These are phyloP conservation scores for Lochmaea capreae DNA, from an alignment of 2,888 invertebrate genomes.

Conservation along the genomic window DNA sequence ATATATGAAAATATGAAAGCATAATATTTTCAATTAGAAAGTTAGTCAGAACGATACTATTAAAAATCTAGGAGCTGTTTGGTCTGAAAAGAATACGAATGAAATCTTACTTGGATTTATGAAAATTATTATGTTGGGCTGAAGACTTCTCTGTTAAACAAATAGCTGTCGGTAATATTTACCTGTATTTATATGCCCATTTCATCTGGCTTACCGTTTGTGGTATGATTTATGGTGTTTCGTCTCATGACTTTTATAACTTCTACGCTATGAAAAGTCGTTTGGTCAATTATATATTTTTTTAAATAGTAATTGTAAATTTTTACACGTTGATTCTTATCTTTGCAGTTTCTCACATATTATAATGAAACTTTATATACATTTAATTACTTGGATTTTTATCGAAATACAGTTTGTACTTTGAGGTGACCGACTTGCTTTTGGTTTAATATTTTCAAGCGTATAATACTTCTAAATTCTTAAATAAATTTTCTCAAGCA, in stretches of 20 bases:
- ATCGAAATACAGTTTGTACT: too few species aligned
- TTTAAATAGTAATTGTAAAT: slow-evolving; percentile 28
- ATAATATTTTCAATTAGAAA: too few species aligned
- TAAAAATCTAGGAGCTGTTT: too few species aligned
- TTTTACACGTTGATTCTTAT: slow-evolving; percentile 30
- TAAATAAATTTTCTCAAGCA: too few species aligned
- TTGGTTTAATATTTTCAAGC: too few species aligned
- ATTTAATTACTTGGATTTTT: background rate
- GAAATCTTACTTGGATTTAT: too few species aligned
- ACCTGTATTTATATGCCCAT: slow-evolving; percentile 59
- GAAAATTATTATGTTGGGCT: background rate
- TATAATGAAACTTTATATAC: background rate
- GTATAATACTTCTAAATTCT: too few species aligned
- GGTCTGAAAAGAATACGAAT: too few species aligned
- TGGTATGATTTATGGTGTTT: slow-evolving; percentile 50
- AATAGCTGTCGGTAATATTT: slow-evolving; percentile 54
- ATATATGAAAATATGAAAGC: too few species aligned
- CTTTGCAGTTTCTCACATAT: background rate
- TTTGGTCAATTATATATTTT: slow-evolving; percentile 30
- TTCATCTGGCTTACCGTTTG: slow-evolving; percentile 49
- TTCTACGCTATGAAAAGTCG: slow-evolving; percentile 29
- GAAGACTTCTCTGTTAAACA: slow-evolving; percentile 56
- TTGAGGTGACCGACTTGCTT: too few species aligned
- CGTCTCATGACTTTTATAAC: slow-evolving; percentile 33
- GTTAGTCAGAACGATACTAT: too few species aligned